Evolutionary conservation across 2,888 invertebrate species (phyloP), one percentile per base, ranked within the genome.

Genomic region (Cartodere bifasciata): DNA sequence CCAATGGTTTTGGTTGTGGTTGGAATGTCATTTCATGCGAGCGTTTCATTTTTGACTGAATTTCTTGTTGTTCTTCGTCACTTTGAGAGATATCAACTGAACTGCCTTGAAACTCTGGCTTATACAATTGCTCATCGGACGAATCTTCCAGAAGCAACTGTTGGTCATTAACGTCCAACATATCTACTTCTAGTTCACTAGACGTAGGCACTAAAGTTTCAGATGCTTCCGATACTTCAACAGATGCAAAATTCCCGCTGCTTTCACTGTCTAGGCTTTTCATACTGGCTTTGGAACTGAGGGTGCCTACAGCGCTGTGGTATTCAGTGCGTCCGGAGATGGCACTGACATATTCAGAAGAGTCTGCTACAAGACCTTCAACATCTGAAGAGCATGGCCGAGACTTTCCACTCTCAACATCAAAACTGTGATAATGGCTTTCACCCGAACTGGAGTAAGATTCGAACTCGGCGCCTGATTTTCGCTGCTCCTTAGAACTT

Each of bases 201-300:
- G 83, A 80, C 2, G 94, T 91, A 9, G 91, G 87, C 6, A 95
- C 81, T 5, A 95, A 61, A 2, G 94, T 95, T 63, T 92, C 92
- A 1, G 91, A 91, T 14, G 82, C 69, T 58, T 94, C 92, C 16
- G 91, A 91, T 20, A 87, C 76, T 61, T 90, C 90, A 39, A 88
- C 74, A 50, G 88, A 88, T 1, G 82, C 87, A 34, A 90, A 66
- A 56, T 88, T 82, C 11, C 86, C 87, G 1, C 88, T 88, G 41
- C 83, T 85, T 58, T 88, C 81, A 2, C 88, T 90, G 50, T 87
- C 86, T 23, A 90, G 64, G 35, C 88, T 88, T 52, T 79, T 85
- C 78, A 87, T 84, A 39, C 88, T 88, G 52, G 86, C 87, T 45
- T 83, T 75, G 1, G 88, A 87, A 52, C 87, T 86, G 36, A 88